Conservation (phyloP, 2,797 vertebrate species). For the Pangasius macronema region DNA sequence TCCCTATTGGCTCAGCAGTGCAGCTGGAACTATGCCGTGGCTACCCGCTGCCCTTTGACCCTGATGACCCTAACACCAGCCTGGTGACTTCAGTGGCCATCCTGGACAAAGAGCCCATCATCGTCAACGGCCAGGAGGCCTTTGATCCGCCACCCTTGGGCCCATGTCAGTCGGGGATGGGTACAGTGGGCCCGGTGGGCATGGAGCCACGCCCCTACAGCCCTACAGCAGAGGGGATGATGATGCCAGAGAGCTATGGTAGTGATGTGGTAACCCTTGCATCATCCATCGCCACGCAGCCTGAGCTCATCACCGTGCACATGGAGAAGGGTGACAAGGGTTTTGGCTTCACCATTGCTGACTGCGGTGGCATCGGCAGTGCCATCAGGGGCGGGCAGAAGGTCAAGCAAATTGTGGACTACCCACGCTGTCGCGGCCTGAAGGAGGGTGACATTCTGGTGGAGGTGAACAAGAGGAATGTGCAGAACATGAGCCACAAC, state of each 20-base stretch:
- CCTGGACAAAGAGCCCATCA: constrained; percentile 96
- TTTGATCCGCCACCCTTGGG: constrained; percentile 85
- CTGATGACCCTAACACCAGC: constrained; percentile 97
- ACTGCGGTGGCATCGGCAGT: constrained; percentile 82
- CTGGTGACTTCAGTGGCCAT: constrained; percentile 97
- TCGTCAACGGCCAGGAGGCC: constrained; percentile 94
- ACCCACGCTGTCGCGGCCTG: constrained; percentile 91
- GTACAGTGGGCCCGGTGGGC: neutral
- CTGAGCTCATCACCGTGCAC: constrained; percentile 97
- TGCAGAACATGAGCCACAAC: constrained; percentile 95
- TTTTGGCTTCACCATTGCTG: constrained; percentile 97
- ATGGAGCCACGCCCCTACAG: constrained; percentile 78
- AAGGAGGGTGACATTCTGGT: constrained; percentile 95
- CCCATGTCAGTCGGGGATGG: constrained; percentile 69
- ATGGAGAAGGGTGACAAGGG: constrained; percentile 98
- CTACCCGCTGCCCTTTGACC: constrained; percentile 97
- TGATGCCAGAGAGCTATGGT: constrained; percentile 78
- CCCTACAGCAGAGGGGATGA: constrained; percentile 71
- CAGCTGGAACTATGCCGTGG: constrained; percentile 96
- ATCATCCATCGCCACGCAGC: constrained; percentile 94
- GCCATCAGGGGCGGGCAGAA: constrained; percentile 91
- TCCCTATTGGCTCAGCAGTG: constrained; percentile 96
- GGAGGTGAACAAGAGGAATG: constrained; percentile 97
- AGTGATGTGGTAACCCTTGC: constrained; percentile 93
- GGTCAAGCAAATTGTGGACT: constrained; percentile 98